These are phyloP conservation scores for Erythrocercus mccallii DNA, from an alignment of 2,113 vertebrate genomes.

Conservation along the genomic window DNA sequence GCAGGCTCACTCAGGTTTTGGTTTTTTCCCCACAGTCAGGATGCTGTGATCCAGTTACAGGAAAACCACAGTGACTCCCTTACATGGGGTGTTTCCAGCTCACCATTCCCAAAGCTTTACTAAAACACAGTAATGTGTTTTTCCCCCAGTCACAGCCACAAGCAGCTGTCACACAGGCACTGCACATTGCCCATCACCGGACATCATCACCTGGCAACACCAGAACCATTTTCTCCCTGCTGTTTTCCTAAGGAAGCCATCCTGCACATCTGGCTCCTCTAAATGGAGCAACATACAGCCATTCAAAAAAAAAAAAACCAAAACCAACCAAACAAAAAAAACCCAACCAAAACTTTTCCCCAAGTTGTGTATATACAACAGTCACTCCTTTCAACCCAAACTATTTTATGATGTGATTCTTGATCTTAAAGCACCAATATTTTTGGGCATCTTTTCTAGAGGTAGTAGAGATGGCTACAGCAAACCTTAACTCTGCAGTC, in stretches of 20 bases:
- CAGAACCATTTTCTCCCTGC: not conserved
- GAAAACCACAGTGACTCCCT: not conserved
- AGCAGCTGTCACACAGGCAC: not conserved
- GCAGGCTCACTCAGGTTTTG: not conserved
- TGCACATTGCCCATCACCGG: not conserved
- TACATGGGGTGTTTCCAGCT: not conserved
- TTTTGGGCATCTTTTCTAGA: not conserved
- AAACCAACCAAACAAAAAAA: not conserved
- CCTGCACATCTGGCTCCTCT: not conserved
- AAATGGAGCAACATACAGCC: not conserved
- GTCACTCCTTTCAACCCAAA: not conserved
- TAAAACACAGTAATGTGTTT: not conserved
- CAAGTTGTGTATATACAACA: accelerated
- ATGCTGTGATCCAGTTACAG: not conserved
- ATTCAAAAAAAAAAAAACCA: not conserved
- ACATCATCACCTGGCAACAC: not conserved
- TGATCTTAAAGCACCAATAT: not conserved
- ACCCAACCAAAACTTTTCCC: not conserved
- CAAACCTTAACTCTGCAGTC: not conserved
- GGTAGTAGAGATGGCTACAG: not conserved
- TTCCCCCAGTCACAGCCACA: not conserved
- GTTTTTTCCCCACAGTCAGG: not conserved
- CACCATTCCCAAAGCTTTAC: not conserved
- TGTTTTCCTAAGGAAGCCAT: not conserved
- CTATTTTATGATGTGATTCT: not conserved